Percentiles rank a stretch among this genome's conserved stretches.
These are phyloP conservation scores for Adoxophyes honmai DNA, from an alignment of 1,140 invertebrate species.

Conservation along the genomic window DNA sequence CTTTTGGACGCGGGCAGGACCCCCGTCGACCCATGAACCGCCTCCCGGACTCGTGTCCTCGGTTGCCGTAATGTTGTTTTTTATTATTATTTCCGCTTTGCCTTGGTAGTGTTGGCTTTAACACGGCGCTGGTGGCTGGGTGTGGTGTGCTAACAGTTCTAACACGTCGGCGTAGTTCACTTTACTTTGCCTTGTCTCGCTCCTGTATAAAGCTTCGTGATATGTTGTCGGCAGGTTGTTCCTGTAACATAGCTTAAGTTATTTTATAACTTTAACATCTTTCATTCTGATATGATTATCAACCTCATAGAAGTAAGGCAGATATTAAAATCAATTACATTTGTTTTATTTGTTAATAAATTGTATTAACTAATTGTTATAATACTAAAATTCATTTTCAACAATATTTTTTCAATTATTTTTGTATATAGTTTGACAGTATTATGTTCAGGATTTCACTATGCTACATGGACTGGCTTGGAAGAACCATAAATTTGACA, in stretches of 20 bases:
- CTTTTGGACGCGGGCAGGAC: slow-evolving; percentile 29
- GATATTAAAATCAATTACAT: not conserved
- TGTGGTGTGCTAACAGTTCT: slow-evolving; percentile 73
- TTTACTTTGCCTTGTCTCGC: slow-evolving; percentile 58
- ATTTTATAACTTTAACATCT: not conserved
- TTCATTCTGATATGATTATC: not conserved
- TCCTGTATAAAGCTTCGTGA: slow-evolving; percentile 41
- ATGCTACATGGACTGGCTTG: slow-evolving; percentile 8
- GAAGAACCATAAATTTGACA: not conserved
- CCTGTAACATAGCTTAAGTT: slow-evolving; percentile 27
- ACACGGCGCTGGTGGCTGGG: slow-evolving; percentile 64
- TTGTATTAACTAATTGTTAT: slow-evolving; percentile 5
- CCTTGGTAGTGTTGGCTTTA: slow-evolving; percentile 74
- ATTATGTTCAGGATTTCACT: no score
- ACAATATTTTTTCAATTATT: no score
- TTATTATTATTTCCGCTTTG: slow-evolving; percentile 70
- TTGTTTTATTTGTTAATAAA: slow-evolving; percentile 6
- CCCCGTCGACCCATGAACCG: slow-evolving; percentile 40
- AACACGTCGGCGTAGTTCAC: slow-evolving; percentile 51
- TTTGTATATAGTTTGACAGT: slow-evolving; percentile 2
- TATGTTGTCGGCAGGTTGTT: slow-evolving; percentile 40
- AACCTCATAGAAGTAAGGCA: not conserved
- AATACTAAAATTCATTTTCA: not conserved
- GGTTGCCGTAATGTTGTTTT: slow-evolving; percentile 74
- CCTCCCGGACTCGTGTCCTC: slow-evolving; percentile 72